phyloP scores from a whole-genome alignment of 2,888 invertebrate genomes.

The Lysandra bellargus region DNA sequence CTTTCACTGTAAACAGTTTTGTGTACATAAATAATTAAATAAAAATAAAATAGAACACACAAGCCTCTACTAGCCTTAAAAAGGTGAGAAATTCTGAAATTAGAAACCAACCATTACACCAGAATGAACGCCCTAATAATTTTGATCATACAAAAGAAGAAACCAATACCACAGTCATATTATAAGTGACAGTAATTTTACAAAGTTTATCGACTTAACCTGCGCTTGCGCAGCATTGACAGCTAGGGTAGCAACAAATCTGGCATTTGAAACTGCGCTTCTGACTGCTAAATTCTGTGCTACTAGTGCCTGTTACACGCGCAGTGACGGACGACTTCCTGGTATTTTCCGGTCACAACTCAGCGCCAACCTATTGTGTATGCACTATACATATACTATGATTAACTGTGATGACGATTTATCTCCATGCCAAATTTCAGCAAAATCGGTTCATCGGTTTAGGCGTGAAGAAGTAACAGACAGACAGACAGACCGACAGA shows the following conservation, averaged over 20 bases:
- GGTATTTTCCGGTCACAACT: constrained; percentile 58
- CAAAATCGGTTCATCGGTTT: too few relatives aligned
- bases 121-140: too few relatives aligned
- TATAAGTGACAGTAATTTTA: background rate
- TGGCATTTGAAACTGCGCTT: background rate
- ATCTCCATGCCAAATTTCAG: too few relatives aligned
- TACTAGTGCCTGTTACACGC: constrained; percentile 30
- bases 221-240: background rate
- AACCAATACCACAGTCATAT: background rate
- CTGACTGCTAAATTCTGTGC: background rate
- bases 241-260: background rate
- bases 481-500: too few relatives aligned
- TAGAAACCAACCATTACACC: too few relatives aligned
- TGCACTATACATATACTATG: background rate
- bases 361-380: constrained; percentile 41
- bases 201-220: background rate
- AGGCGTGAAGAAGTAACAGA: too few relatives aligned
- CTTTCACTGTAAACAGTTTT: too few relatives aligned
- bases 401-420: background rate
- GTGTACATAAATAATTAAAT: too few relatives aligned
- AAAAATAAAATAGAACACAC: background rate
- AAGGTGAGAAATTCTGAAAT: background rate
- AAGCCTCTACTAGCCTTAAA: background rate
- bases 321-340: constrained; percentile 58
- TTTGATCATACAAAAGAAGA: too few relatives aligned